Percentiles rank a stretch among this genome's conserved stretches.
phyloP scores from a whole-genome alignment of 2,888 invertebrate species.

The Drosophila histrio region DNA sequence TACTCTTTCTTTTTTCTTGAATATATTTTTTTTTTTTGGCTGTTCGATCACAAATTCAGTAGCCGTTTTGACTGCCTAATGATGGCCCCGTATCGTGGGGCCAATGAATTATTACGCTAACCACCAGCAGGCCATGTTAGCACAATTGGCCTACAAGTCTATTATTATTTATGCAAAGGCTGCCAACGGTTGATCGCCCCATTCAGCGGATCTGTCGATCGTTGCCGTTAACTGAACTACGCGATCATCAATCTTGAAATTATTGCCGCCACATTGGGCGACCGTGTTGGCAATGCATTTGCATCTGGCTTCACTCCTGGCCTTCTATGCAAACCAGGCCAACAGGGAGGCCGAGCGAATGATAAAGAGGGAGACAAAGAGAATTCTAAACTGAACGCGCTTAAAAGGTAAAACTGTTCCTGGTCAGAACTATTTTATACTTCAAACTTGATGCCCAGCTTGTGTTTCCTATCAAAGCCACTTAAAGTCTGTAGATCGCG shows the following conservation, averaged over 20 bases:
- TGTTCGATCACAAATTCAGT: slow-evolving; percentile 69
- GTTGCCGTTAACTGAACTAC: slow-evolving; percentile 74
- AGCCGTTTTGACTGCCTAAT: slow-evolving; percentile 78
- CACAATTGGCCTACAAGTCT: slow-evolving; percentile 79
- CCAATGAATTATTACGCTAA: slow-evolving; percentile 77
- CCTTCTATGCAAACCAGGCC: not conserved
- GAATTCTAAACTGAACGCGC: slow-evolving; percentile 23
- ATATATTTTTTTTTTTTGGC: slow-evolving; percentile 45
- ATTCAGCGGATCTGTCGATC: slow-evolving; percentile 55
- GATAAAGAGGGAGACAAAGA: not conserved
- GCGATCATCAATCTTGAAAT: slow-evolving; percentile 76
- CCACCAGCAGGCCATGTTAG: slow-evolving; percentile 73
- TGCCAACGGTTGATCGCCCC: slow-evolving; percentile 57
- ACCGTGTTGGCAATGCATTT: slow-evolving; percentile 57
- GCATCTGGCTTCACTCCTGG: slow-evolving; percentile 45
- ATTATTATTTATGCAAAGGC: slow-evolving; percentile 75
- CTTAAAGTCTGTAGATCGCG: slow-evolving; percentile 6
- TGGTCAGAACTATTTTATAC: not conserved
- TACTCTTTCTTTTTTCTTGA: slow-evolving; percentile 2
- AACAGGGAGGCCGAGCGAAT: not conserved
- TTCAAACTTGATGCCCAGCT: not conserved
- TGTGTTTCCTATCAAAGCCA: slow-evolving; percentile 20
- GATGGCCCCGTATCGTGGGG: slow-evolving; percentile 57
- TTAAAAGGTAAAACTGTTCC: slow-evolving; percentile 19
- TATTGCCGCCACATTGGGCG: slow-evolving; percentile 68